These are phyloP conservation scores for sheep (Ovis aries) DNA, from an alignment of 2,113 vertebrate species.

Conservation along the genomic window DNA sequence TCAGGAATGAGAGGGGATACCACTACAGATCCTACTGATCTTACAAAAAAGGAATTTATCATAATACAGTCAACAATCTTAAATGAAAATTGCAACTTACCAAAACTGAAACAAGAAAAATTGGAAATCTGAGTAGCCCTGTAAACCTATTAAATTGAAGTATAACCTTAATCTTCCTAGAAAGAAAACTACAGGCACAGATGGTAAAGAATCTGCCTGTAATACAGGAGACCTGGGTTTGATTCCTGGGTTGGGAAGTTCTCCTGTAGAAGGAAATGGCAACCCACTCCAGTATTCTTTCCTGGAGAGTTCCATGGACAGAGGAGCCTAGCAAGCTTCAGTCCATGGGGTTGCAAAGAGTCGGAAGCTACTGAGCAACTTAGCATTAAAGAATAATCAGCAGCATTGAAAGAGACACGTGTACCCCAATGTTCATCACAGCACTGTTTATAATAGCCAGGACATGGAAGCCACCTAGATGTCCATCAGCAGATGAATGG, in stretches of 20 bases:
- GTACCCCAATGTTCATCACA: too few species aligned
- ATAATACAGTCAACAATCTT: neutral
- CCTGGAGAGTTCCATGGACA: neutral
- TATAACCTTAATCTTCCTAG: neutral
- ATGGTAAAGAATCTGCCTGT: neutral
- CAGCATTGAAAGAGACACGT: neutral
- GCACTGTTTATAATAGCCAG: too few species aligned
- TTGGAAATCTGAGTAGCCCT: neutral
- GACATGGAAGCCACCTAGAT: too few species aligned
- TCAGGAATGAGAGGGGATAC: neutral
- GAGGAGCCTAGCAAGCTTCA: neutral
- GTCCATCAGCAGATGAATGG: too few species aligned
- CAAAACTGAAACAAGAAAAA: constrained; percentile 28
- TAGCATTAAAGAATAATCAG: neutral
- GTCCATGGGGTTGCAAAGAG: neutral
- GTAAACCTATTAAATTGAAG: neutral
- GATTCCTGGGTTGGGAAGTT: neutral
- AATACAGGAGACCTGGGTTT: neutral
- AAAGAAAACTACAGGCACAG: neutral
- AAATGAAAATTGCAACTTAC: neutral
- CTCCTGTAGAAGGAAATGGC: neutral
- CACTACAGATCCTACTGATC: neutral
- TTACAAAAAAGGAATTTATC: neutral
- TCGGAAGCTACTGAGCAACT: neutral
- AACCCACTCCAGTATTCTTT: neutral